Evolutionary conservation across 2,113 vertebrate species (phyloP), one percentile per base, ranked within the genome.

Genomic region (Taxidea taxus): DNA sequence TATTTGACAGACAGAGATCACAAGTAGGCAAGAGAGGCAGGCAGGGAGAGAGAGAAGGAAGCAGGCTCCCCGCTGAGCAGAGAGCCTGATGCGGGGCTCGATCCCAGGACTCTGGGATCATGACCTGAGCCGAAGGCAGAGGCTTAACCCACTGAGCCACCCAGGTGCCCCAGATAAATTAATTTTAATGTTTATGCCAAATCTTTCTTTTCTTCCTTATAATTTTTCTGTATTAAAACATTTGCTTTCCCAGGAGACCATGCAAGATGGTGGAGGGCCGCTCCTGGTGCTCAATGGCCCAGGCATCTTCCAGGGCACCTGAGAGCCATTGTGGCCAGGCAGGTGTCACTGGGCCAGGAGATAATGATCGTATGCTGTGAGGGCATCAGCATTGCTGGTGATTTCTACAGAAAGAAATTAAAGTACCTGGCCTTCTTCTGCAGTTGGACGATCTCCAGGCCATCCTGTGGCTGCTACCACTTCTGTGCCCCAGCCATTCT

Each of bases 401-500:
- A 14, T 68, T 87, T 86, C 74, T 56, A 80, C 14, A 81, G 54
- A 64, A 94, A 37, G n/a, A 68, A 34, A 1, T 64, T 27, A 58
- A 87, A 82, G 47, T 68, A 47, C 42, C 85, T 49, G 18, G 29
- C 56, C 44, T 68, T 51, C 7, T 42, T 91, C 49, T 25, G 31
- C 20, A 58, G 39, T 31, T 0, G 1, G 39, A 58, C 47, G 84
- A 47, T 14, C 0, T 0, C 31, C 39, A 42, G 78, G 8, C 34
- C 15, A 15, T 25, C 25, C 34, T 1, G 4, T 7, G 20, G 31
- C 75, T 8, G 1, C 37, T 29, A 42, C 15, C 29, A 42, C 18
- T 58, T 89, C 27, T 5, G 20, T 47, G 49, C 0, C 14, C 31
- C 16, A 37, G 21, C 56, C 16, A 13, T 74, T 64, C 74, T 39